phyloP scores from a whole-genome alignment of 2,888 invertebrate genomes.

The Axea sp. region DNA sequence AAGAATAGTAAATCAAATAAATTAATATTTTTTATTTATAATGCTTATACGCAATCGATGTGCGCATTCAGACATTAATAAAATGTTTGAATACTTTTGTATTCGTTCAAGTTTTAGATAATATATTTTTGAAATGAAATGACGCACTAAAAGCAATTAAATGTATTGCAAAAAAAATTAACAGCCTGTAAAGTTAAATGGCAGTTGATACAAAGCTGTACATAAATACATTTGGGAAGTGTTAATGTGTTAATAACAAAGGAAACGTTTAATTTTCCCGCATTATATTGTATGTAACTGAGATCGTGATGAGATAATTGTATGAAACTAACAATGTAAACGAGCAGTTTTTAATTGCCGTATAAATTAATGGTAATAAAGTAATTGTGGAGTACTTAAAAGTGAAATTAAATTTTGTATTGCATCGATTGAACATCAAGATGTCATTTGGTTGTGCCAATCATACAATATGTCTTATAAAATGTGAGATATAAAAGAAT shows the following conservation, averaged over 20 bases:
- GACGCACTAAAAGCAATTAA: conserved; percentile 28
- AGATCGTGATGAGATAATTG: conserved; percentile 28
- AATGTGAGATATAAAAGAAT: conserved; percentile 21
- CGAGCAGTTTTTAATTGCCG: conserved; percentile 8
- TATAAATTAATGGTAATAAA: conserved; percentile 9
- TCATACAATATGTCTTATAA: conserved; percentile 34
- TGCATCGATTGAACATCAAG: background rate
- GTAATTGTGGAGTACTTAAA: conserved; percentile 37
- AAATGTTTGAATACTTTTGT: conserved; percentile 53
- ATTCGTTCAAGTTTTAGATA: conserved; percentile 61
- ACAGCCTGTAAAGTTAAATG: conserved; percentile 24
- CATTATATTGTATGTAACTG: conserved; percentile 6
- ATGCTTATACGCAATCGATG: conserved; percentile 30
- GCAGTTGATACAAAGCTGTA: conserved; percentile 33
- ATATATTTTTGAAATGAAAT: conserved; percentile 55
- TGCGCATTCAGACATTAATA: conserved; percentile 26
- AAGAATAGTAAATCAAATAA: conserved; percentile 34
- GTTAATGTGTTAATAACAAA: conserved; percentile 25
- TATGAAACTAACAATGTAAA: conserved; percentile 19
- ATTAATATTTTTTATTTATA: conserved; percentile 54
- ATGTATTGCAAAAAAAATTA: conserved; percentile 28
- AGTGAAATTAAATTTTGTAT: conserved; percentile 19
- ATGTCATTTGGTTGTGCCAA: conserved; percentile 53
- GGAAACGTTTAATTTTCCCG: conserved; percentile 17
- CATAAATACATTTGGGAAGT: conserved; percentile 26